Evolutionary conservation across 1,140 invertebrate genomes (phyloP), one percentile per base, ranked within the genome.

Genomic region (Trichonephila clavata): DNA sequence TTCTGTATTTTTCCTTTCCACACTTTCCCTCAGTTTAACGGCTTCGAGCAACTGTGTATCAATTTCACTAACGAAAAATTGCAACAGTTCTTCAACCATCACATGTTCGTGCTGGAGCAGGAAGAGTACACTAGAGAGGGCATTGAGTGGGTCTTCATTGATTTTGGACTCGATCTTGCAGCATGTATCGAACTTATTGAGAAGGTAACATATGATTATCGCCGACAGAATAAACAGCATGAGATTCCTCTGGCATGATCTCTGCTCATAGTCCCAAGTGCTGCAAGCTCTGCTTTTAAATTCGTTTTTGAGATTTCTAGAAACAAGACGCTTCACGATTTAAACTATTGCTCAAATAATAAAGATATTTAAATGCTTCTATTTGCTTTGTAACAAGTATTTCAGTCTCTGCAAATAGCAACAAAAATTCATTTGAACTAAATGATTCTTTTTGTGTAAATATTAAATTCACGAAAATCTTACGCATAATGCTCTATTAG

Each of bases 161-260:
- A 97, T 95, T 97, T 97, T 95, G 96, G 96, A 95, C 96, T 97
- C 95, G 96, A 97, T 95, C 95, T 97, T 83, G 96, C 96, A 94
- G 96, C 98, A 96, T 99, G 99, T 97, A 99, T 99, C 97, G 99
- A 99, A 96, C 97, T 99, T 95, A 99, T 99, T 96, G 99, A 99
- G 97, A 99, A 99, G 98, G 99, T 99, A 97, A 71, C 16, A 80
- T 32, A 20, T 18, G 13, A 39, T 18, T 24, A 21, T 43, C 10
- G 83, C 71, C 27, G 71, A 77, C 16, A 21, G 61, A 63, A 63
- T 63, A 63, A 63, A 16, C 24, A 27, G 71, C 71, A 77, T 77
- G 71, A 39, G 77, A 27, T 16, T 6, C 27, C 3, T n/a, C 32
- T 2, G 77, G 77, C 77, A n/a, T 83, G 32, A 57, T 20, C n/a